Evolutionary conservation across 2,888 invertebrate species (phyloP).

Genomic region (Drosophila ustulata): DNA sequence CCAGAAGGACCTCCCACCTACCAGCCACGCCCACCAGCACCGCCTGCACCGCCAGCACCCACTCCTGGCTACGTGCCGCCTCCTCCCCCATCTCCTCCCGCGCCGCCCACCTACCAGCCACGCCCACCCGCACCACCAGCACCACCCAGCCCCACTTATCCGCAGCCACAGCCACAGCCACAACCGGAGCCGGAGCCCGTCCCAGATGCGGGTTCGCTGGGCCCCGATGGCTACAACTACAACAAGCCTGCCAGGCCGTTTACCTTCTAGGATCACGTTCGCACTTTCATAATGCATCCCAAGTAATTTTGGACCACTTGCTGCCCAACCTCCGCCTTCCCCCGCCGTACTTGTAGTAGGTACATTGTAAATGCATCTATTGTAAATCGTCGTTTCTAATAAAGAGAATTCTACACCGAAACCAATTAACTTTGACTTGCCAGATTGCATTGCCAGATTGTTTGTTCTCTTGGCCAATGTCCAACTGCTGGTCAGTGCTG

Average conservation of each 20-base stretch:
- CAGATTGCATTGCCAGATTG: slow-evolving; percentile 19
- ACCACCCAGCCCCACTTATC: slow-evolving; percentile 34
- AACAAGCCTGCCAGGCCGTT: slow-evolving; percentile 83
- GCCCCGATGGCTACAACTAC: slow-evolving; percentile 84
- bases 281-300: slow-evolving; percentile 28
- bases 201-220: slow-evolving; percentile 79
- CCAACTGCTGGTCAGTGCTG: slow-evolving; percentile 11
- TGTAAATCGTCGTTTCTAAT: slow-evolving; percentile 65
- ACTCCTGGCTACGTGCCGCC: slow-evolving; percentile 55
- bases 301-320: slow-evolving; percentile 28
- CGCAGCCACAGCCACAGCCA: slow-evolving; percentile 24
- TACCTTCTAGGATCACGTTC: slow-evolving; percentile 71
- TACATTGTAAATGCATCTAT: slow-evolving; percentile 49
- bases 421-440: slow-evolving; percentile 35
- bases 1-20: slow-evolving; percentile 38
- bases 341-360: slow-evolving; percentile 35
- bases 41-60: slow-evolving; percentile 37
- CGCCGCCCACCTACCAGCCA: slow-evolving; percentile 54
- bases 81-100: slow-evolving; percentile 45
- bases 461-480: slow-evolving; percentile 47
- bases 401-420: slow-evolving; percentile 56
- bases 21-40: slow-evolving; percentile 47
- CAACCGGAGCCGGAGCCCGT: slow-evolving; percentile 35
- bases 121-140: slow-evolving; percentile 46
- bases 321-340: slow-evolving; percentile 12